Conservation (phyloP, 2,113 vertebrate genomes). For the western clawed frog (Xenopus tropicalis) region DNA sequence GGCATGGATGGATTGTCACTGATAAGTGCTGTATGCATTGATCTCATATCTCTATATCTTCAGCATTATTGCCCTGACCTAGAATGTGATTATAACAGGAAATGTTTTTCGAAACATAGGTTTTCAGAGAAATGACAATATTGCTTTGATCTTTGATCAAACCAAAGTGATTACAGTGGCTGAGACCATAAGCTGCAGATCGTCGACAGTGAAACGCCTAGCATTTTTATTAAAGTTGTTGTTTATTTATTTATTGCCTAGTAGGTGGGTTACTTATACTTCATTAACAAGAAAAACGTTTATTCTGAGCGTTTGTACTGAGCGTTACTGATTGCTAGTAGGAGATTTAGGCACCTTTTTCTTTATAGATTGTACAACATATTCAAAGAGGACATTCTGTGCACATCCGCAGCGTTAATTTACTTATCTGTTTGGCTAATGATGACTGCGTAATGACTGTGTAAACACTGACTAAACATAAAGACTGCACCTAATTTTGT, state of each 20-base stretch:
- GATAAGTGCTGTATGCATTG: constrained; percentile 44
- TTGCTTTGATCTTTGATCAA: constrained; percentile 26
- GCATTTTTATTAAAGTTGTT: too few species aligned
- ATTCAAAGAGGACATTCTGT: too few species aligned
- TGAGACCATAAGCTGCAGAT: background rate
- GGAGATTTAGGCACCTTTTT: background rate
- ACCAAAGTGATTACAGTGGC: constrained; percentile 25
- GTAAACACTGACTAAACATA: background rate
- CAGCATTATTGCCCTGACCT: constrained; percentile 40
- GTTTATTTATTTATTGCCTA: too few species aligned
- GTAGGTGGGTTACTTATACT: too few species aligned
- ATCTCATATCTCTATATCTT: constrained; percentile 45
- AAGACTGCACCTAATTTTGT: background rate
- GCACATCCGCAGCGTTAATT: background rate
- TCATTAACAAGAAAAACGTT: too few species aligned
- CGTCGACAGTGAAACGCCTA: background rate
- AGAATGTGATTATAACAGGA: constrained; percentile 40
- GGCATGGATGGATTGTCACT: constrained; percentile 44
- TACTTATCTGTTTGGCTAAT: constrained; percentile 25
- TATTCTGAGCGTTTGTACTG: too few species aligned
- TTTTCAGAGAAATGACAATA: constrained; percentile 39
- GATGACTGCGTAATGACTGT: constrained; percentile 15
- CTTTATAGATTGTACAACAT: too few species aligned
- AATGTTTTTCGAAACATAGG: constrained; percentile 27
- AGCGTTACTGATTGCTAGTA: too few species aligned